Evolutionary conservation across 2,888 invertebrate species (phyloP).

Genomic region (Sphaeridia pumilis): DNA sequence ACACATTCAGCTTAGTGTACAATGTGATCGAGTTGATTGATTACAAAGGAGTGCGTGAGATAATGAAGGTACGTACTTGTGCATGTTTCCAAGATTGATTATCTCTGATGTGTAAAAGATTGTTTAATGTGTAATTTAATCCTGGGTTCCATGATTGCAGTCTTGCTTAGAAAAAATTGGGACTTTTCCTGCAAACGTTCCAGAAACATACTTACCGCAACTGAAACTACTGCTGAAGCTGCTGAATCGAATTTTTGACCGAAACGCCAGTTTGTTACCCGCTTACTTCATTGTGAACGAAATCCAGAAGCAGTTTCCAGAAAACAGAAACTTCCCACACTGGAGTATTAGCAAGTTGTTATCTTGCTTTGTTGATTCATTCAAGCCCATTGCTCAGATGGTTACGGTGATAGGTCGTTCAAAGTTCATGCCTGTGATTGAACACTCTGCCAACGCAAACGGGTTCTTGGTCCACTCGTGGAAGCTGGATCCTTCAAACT

Average conservation of each 20-base stretch:
- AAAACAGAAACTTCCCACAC: slow-evolving; percentile 72
- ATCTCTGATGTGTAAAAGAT: background rate
- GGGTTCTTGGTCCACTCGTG: slow-evolving; percentile 84
- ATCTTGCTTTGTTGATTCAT: slow-evolving; percentile 82
- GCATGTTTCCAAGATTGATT: background rate
- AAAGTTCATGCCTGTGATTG: slow-evolving; percentile 85
- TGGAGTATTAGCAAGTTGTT: slow-evolving; percentile 79
- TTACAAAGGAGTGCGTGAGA: slow-evolving; percentile 87
- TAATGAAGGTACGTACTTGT: slow-evolving; percentile 62
- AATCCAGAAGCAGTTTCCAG: slow-evolving; percentile 75
- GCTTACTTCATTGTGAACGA: slow-evolving; percentile 93
- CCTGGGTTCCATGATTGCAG: slow-evolving; percentile 40
- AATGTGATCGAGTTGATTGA: slow-evolving; percentile 82
- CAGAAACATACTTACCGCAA: slow-evolving; percentile 69
- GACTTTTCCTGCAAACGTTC: slow-evolving; percentile 62
- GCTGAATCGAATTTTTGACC: slow-evolving; percentile 78
- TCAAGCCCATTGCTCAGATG: slow-evolving; percentile 81
- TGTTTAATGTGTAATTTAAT: background rate
- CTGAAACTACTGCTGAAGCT: slow-evolving; percentile 68
- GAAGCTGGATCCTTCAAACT: slow-evolving; percentile 77
- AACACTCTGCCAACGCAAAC: slow-evolving; percentile 80
- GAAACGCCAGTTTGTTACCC: slow-evolving; percentile 80
- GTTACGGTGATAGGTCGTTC: slow-evolving; percentile 82
- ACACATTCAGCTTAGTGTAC: slow-evolving; percentile 70
- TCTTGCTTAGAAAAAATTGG: slow-evolving; percentile 79